Percentiles rank a stretch among this genome's conserved stretches.
These are phyloP conservation scores for Yponomeuta plumbellus DNA, from an alignment of 2,888 invertebrate species.

Conservation along the genomic window DNA sequence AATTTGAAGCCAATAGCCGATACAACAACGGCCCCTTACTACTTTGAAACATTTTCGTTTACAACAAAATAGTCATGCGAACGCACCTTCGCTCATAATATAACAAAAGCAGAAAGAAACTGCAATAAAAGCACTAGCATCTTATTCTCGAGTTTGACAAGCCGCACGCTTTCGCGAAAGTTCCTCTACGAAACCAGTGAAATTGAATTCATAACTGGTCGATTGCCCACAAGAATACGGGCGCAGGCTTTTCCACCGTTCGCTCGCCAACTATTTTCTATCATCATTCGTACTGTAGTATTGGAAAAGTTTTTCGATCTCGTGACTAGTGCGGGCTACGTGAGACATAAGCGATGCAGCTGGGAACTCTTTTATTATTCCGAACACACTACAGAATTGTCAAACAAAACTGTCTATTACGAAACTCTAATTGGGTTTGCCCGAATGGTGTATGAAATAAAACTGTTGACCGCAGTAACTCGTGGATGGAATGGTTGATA, in stretches of 20 bases:
- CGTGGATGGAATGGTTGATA: background rate
- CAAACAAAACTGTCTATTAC: constrained; percentile 34
- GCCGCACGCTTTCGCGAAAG: background rate
- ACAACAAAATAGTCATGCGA: constrained; percentile 16
- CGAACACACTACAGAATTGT: constrained; percentile 45
- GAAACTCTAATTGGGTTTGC: constrained; percentile 11
- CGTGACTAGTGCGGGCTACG: constrained; percentile 60
- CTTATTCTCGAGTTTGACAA: background rate
- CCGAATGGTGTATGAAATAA: constrained; percentile 1
- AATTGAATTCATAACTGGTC: background rate
- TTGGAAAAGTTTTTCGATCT: constrained; percentile 73
- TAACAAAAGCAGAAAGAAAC: constrained; percentile 29
- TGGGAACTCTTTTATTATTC: constrained; percentile 57
- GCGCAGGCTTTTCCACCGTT: constrained; percentile 39
- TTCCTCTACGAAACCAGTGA: background rate
- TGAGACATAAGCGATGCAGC: constrained; percentile 60
- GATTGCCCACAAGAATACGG: background rate
- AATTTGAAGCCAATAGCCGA: background rate
- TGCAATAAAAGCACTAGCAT: constrained; percentile 44
- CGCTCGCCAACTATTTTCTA: constrained; percentile 57
- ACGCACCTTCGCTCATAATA: constrained; percentile 7
- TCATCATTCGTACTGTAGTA: constrained; percentile 57
- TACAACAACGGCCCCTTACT: background rate
- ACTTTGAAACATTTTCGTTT: constrained; percentile 13
- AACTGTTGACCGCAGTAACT: background rate